A percentile compares a stretch with the other conserved stretches of the same genome.
Conservation (phyloP, 2,113 vertebrate genomes). For the Conger conger region DNA sequence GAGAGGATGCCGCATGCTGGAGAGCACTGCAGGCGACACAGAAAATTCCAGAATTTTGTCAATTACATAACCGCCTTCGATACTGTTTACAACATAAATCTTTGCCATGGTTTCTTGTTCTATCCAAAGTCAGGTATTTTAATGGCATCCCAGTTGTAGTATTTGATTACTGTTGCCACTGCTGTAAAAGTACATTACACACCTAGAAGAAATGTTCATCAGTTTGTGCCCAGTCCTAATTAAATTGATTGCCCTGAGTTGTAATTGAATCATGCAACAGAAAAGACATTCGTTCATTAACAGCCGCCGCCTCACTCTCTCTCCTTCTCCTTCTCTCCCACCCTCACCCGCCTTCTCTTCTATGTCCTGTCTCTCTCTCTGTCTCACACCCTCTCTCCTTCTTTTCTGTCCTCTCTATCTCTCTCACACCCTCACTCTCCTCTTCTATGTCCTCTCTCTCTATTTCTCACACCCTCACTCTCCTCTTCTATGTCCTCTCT, state of each 20-base stretch:
- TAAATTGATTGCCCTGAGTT: too few species aligned
- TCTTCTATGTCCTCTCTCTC: not conserved
- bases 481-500: slow-evolving; percentile 12
- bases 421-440: not conserved
- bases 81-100: not conserved
- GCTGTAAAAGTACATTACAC: not conserved
- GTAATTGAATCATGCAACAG: too few species aligned
- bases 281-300: not conserved
- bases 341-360: not conserved
- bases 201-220: too few species aligned
- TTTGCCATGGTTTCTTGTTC: not conserved
- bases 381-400: slow-evolving; percentile 13
- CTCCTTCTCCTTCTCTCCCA: not conserved
- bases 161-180: not conserved
- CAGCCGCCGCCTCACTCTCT: not conserved
- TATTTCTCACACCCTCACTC: not conserved
- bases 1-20: not conserved
- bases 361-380: not conserved
- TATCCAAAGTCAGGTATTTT: not conserved
- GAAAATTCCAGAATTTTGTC: not conserved
- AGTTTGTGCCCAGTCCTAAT: too few species aligned
- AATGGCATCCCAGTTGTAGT: not conserved
- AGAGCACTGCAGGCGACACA: not conserved
- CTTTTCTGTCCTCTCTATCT: slow-evolving; percentile 2
- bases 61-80: not conserved